A percentile compares a stretch with the other conserved stretches of the same genome.
Evolutionary conservation across 2,888 invertebrate genomes (phyloP).

Genomic region (Eledona agricola): DNA sequence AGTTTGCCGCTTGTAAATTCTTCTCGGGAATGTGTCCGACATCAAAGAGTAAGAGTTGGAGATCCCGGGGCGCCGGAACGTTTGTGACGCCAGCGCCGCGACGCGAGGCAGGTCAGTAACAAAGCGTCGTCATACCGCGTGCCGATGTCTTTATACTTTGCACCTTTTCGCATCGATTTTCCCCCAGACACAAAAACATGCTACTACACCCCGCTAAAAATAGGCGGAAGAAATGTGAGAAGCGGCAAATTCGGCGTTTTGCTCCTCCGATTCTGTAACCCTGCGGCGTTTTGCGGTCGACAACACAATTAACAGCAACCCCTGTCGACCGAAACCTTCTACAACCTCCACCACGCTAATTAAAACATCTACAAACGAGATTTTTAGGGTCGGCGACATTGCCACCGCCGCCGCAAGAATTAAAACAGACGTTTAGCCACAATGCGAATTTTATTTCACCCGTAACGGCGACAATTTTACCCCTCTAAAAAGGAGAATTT

Average conservation of each 20-base stretch:
- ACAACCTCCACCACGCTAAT: constrained; percentile 39
- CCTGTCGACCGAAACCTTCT: constrained; percentile 38
- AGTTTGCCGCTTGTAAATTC: constrained; percentile 24
- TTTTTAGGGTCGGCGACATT: constrained; percentile 44
- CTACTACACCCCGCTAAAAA: not conserved
- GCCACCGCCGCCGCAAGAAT: constrained; percentile 36
- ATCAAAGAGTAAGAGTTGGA: constrained; percentile 53
- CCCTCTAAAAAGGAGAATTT: too few species aligned
- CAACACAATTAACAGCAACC: constrained; percentile 45
- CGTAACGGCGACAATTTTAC: too few species aligned
- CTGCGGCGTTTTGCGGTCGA: constrained; percentile 43
- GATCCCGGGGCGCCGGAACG: constrained; percentile 53
- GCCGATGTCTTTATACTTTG: constrained; percentile 55
- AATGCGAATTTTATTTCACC: constrained; percentile 28
- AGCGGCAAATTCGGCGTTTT: constrained; percentile 26
- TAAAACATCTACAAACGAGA: constrained; percentile 46
- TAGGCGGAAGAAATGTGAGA: constrained; percentile 11
- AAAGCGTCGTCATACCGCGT: constrained; percentile 56
- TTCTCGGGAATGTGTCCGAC: constrained; percentile 30
- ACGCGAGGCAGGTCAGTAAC: constrained; percentile 60
- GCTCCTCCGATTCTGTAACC: constrained; percentile 37
- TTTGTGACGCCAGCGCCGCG: constrained; percentile 55
- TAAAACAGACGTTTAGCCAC: constrained; percentile 25
- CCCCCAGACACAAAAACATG: constrained; percentile 6
- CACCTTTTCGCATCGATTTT: constrained; percentile 38